Percentiles rank a stretch among this genome's conserved stretches.
These are phyloP conservation scores for Ariopsis seemanni DNA, from an alignment of 2,113 vertebrate species.

Conservation along the genomic window DNA sequence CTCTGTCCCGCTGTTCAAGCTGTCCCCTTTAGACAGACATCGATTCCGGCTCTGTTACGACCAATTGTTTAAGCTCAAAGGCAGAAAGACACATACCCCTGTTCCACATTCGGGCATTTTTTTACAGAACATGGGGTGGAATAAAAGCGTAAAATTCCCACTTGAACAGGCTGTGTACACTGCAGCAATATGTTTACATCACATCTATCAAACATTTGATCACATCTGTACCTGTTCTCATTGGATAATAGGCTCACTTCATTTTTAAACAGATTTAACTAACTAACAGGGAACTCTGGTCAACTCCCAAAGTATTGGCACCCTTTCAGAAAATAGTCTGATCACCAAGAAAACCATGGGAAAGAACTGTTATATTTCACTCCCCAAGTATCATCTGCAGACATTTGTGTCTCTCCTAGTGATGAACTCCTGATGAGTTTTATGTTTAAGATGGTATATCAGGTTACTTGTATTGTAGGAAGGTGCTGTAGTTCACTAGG, in stretches of 20 bases:
- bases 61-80: too few relatives aligned
- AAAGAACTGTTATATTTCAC: neutral
- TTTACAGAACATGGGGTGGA: too few relatives aligned
- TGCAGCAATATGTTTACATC: neutral
- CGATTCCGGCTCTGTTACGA: too few relatives aligned
- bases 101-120: too few relatives aligned
- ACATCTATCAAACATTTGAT: neutral
- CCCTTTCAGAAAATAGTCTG: neutral
- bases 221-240: neutral
- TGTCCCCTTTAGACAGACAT: too few relatives aligned
- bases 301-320: neutral
- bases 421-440: too few relatives aligned
- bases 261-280: neutral
- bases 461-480: neutral
- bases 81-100: too few relatives aligned
- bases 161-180: neutral
- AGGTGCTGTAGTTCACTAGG: neutral
- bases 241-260: neutral
- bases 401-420: neutral
- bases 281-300: neutral
- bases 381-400: neutral
- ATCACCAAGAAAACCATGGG: neutral
- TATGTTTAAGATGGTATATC: neutral
- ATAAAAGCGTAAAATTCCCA: too few relatives aligned
- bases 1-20: too few relatives aligned